Evolutionary conservation across 2,888 invertebrate species (phyloP), one percentile per base, ranked within the genome.

Genomic region (Trichopria drosophilae): DNA sequence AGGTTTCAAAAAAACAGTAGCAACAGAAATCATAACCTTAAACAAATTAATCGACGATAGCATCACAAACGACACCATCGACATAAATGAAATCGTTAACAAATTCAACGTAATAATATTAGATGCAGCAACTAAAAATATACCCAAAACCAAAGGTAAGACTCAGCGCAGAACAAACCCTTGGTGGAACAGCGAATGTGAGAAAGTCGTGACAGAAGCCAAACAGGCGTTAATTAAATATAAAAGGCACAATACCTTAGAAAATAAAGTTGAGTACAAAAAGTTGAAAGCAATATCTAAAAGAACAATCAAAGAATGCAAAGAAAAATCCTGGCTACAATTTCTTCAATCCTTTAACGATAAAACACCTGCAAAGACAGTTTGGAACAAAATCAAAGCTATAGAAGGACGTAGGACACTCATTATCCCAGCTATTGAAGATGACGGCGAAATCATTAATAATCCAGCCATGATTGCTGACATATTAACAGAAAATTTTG

Each of bases 101-200:
- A 41, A 57, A 12, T 41, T 44, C 6, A 36, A 6, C 3, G 6
- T 37, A 7, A 28, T 51, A 10, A 57, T 62, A 4, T 12, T 51
- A 4, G 19, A 53, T n/a, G 51, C 54, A 3, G 57, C 59, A 0
- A 26, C 36, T 1, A 13, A 31, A 4, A 42, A 39, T 1, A 57
- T 54, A 6, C 51, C 54, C 2, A 54, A 49, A 49, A 40, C 51
- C 13, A 39, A 12, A 32, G 29, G 3, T 32, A 40, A 39, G 6
- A 12, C 6, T 3, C 9, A 4, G 12, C 19, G 26, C 9, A 49
- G 28, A 22, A 47, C n/a, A n/a, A 36, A 16, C 5, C 46, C 49
- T 7, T 61, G 61, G 60, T 60, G 59, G 60, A 60, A 57, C 18
- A 13, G 51, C 2, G 39, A 58, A 3, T 53, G 56, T 15, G 31